These are phyloP conservation scores for Acanthisitta chloris DNA, from an alignment of 2,113 vertebrate species.

Conservation along the genomic window DNA sequence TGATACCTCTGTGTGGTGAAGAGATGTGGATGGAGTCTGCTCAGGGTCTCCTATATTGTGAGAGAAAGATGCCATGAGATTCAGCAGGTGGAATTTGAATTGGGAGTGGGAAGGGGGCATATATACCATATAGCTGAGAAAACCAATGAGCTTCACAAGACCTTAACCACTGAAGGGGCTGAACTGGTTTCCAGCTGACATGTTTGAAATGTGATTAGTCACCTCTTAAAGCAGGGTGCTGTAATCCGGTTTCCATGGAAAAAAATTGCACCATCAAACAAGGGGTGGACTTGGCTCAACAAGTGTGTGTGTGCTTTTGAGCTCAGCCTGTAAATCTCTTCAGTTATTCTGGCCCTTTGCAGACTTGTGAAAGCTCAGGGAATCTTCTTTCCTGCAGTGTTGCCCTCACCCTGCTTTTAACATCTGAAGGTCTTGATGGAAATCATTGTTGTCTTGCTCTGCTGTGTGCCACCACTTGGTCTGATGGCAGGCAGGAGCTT, in stretches of 20 bases:
- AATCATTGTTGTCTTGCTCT: fast-evolving
- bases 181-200: background rate
- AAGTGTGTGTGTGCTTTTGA: background rate
- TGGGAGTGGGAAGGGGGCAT: background rate
- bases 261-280: background rate
- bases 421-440: fast-evolving
- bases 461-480: fast-evolving
- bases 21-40: background rate
- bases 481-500: background rate
- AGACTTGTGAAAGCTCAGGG: background rate
- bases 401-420: background rate
- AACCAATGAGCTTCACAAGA: background rate
- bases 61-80: background rate
- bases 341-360: background rate
- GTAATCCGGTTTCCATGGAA: background rate
- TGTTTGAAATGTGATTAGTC: background rate
- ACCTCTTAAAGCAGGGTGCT: background rate
- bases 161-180: background rate
- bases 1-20: background rate
- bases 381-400: background rate
- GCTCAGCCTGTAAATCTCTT: background rate
- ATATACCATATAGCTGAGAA: background rate
- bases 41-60: background rate
- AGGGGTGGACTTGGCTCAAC: background rate
- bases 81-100: background rate